Evolutionary conservation across 2,888 invertebrate genomes (phyloP), one percentile per base, ranked within the genome.

Genomic region (Sympetrum striolatum): DNA sequence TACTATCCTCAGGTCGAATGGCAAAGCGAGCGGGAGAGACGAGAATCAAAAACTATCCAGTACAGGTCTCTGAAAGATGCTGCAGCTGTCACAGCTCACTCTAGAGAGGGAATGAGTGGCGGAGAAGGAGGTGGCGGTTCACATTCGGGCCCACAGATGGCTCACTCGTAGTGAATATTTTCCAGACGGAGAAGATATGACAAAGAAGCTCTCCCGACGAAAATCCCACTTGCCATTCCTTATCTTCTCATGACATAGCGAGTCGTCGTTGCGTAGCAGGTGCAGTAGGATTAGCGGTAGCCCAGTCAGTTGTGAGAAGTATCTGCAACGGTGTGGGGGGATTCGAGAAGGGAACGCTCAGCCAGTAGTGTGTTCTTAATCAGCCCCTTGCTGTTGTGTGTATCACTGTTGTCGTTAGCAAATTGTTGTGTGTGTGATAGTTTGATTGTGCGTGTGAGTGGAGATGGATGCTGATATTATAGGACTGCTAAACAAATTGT

Each of bases 21-120:
- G 97, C 95, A 96, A 92, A 96, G 96, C 37, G 96, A 96, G 91
- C 96, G 96, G 93, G 97, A 97, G 93, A 95, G 94, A 91, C 94
- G 95, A 90, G 96, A 96, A 92, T 94, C 95, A 0, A 95, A 95
- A 91, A 91, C 91, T 25, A 73, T 90, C 80, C 60, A 80, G 58
- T 91, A 91, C 82, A 90, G 81, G 90, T 90, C 91, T 5, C 31
- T 58, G 37, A 91, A 91, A 39, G 91, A 91, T 80, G 91, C 64
- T 8, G 90, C 81, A 4, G 91, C 91, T 18, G 80, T 64, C 6
- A 86, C 58, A 14, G 86, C 60, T 22, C 86, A 58, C 48, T 37
- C 86, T 15, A 58, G 31, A 37, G 86, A 86, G 39, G 86, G 86
- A n/a, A 86, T 64, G 35, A n/a, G 60, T 22, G 86, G 86, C 4